Conservation (phyloP, 2,113 vertebrate species). For the Atlantisia rogersi region DNA sequence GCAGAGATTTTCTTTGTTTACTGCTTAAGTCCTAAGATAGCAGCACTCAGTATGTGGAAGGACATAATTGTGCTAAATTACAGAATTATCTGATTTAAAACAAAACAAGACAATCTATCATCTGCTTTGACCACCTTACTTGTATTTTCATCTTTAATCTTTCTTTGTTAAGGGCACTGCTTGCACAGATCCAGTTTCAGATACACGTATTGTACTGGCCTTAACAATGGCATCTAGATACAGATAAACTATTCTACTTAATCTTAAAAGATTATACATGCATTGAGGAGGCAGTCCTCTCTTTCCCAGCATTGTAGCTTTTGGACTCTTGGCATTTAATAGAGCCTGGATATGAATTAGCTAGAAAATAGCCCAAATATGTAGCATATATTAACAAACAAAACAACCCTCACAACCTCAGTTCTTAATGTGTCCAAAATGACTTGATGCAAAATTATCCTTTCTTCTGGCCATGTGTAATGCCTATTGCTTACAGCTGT, state of each 20-base stretch:
- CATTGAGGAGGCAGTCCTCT: neutral
- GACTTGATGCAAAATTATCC: neutral
- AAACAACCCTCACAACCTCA: neutral
- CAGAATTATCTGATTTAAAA: neutral
- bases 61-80: neutral
- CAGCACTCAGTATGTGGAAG: neutral
- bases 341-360: neutral
- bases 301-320: neutral
- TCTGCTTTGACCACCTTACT: neutral
- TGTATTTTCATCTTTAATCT: neutral
- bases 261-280: neutral
- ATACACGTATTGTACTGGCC: neutral
- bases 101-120: neutral
- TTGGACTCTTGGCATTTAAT: neutral
- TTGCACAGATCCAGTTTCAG: neutral
- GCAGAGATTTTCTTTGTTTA: conserved; percentile 12
- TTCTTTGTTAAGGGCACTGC: neutral
- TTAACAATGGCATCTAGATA: neutral
- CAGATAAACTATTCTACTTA: neutral
- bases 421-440: neutral
- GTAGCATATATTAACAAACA: neutral
- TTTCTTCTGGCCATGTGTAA: neutral
- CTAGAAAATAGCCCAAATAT: neutral
- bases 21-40: neutral
- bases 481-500: neutral